Percentiles rank a stretch among this genome's conserved stretches.
Evolutionary conservation across 2,888 invertebrate genomes (phyloP).

Genomic region (Rutpela maculata): DNA sequence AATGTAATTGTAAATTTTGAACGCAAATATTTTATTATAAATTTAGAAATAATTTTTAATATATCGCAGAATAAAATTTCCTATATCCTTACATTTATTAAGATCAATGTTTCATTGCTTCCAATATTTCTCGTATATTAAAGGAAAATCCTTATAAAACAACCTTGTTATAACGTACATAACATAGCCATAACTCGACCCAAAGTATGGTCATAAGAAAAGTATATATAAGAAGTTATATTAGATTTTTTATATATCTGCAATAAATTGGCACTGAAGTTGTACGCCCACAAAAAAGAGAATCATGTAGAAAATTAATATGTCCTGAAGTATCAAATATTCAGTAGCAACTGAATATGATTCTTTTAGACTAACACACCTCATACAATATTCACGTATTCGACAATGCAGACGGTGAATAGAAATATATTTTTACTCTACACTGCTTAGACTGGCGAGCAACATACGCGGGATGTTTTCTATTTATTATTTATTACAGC

Average conservation of each 20-base stretch:
- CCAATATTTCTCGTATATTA: not conserved
- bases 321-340: not conserved
- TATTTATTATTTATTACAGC: slow-evolving; percentile 57
- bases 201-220: slow-evolving; percentile 35
- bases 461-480: slow-evolving; percentile 44
- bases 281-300: not conserved
- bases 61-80: not conserved
- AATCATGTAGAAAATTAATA: slow-evolving; percentile 3
- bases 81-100: not conserved
- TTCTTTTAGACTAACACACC: not conserved
- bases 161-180: not conserved
- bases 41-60: not conserved
- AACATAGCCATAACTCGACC: slow-evolving; percentile 31
- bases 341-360: not conserved
- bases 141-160: not conserved
- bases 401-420: not conserved
- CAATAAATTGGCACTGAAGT: slow-evolving; percentile 13
- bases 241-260: slow-evolving; percentile 33
- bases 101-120: not conserved
- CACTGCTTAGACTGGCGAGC: slow-evolving; percentile 1
- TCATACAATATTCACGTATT: not conserved
- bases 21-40: no score
- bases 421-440: slow-evolving; percentile 9
- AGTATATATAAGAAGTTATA: slow-evolving; percentile 47
- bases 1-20: no score